These are phyloP conservation scores for Neolamprologus caudopunctatus DNA, from an alignment of 2,113 vertebrate genomes.

Conservation along the genomic window DNA sequence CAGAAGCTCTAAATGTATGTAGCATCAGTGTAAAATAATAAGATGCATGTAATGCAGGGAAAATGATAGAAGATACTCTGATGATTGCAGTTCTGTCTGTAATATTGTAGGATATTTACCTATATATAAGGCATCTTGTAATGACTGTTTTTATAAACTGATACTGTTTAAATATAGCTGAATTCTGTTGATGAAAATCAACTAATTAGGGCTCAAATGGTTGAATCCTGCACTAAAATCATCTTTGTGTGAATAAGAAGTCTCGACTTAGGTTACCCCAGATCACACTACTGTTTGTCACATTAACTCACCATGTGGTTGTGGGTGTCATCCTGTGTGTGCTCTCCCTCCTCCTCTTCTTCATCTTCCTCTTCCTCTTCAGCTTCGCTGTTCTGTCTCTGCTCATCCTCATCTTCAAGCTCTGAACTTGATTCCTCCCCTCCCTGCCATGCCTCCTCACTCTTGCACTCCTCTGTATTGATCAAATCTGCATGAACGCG, in stretches of 20 bases:
- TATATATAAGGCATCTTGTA: background rate
- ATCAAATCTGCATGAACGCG: constrained; percentile 12
- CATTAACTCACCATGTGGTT: constrained; percentile 21
- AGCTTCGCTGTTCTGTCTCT: constrained; percentile 22
- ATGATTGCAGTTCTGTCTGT: background rate
- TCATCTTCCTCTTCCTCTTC: constrained; percentile 30
- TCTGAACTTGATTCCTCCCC: constrained; percentile 33
- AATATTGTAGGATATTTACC: background rate
- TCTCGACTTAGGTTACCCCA: background rate
- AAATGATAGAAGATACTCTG: background rate
- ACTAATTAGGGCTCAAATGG: background rate
- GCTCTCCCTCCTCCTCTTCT: constrained; percentile 12
- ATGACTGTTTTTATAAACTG: background rate
- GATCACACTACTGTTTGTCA: background rate
- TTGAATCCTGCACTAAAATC: background rate
- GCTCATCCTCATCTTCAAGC: constrained; percentile 23
- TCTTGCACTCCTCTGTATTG: constrained; percentile 21
- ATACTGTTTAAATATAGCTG: background rate
- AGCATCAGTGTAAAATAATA: background rate
- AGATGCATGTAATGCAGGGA: background rate
- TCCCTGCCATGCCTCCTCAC: constrained; percentile 30
- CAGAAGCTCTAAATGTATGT: background rate
- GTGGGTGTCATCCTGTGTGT: constrained; percentile 10
- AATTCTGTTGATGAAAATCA: background rate
- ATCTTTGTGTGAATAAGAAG: background rate